These are phyloP conservation scores for Atherinomorus stipes DNA, from an alignment of 2,113 vertebrate genomes.

Conservation along the genomic window DNA sequence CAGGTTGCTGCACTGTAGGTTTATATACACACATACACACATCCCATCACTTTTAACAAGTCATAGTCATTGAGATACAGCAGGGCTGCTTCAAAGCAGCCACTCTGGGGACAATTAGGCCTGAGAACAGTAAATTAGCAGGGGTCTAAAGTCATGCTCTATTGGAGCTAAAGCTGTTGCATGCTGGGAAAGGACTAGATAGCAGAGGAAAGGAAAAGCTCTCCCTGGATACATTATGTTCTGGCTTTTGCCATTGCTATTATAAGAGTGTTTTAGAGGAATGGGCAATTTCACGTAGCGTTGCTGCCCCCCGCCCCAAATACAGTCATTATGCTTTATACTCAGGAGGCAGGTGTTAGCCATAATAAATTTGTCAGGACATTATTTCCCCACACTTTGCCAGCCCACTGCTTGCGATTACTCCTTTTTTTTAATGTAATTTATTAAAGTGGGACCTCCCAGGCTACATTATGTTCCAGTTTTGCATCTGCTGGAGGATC, in stretches of 20 bases:
- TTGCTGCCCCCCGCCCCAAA: slow-evolving; percentile 18
- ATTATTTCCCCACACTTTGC: slow-evolving; percentile 49
- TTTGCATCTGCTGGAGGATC: slow-evolving; percentile 53
- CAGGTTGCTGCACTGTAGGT: slow-evolving; percentile 31
- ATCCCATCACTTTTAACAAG: slow-evolving; percentile 62
- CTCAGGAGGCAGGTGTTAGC: slow-evolving; percentile 44
- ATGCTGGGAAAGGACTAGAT: slow-evolving; percentile 41
- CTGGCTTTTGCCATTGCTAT: slow-evolving; percentile 16
- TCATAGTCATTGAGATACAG: slow-evolving; percentile 58
- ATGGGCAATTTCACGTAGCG: slow-evolving; percentile 22
- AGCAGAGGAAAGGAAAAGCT: slow-evolving; percentile 29
- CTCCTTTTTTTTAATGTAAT: slow-evolving; percentile 63
- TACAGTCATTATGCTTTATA: slow-evolving; percentile 27
- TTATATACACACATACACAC: slow-evolving; percentile 32
- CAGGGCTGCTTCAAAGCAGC: slow-evolving; percentile 62
- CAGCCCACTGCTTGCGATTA: slow-evolving; percentile 48
- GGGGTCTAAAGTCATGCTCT: slow-evolving; percentile 67
- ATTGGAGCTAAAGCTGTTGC: slow-evolving; percentile 43
- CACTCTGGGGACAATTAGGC: slow-evolving; percentile 73
- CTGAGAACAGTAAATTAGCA: slow-evolving; percentile 73
- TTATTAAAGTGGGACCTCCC: slow-evolving; percentile 75
- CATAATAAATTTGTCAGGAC: slow-evolving; percentile 52
- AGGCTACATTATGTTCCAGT: slow-evolving; percentile 50
- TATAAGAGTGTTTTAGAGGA: slow-evolving; percentile 29
- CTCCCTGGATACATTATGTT: slow-evolving; percentile 20